phyloP scores from a whole-genome alignment of 2,888 invertebrate genomes.

The Pyrochroa serraticornis region DNA sequence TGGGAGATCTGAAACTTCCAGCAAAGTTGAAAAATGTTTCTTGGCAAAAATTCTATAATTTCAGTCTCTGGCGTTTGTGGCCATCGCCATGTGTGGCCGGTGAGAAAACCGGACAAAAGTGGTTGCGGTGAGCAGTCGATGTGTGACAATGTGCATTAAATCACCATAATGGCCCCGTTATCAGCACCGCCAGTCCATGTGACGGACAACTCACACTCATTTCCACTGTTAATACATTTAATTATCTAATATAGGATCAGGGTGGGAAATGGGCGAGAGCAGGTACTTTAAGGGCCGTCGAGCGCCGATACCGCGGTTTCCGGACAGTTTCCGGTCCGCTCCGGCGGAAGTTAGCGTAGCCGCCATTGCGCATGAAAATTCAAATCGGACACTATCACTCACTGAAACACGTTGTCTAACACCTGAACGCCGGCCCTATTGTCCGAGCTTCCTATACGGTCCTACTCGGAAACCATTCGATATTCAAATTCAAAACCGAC shows the following conservation, averaged over 20 bases:
- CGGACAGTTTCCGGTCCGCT: constrained; percentile 43
- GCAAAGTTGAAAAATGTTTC: no score
- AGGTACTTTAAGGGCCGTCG: constrained; percentile 34
- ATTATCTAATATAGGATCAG: constrained; percentile 35
- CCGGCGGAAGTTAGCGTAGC: constrained; percentile 40
- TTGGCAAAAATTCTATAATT: no score
- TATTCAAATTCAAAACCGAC: constrained; percentile 31
- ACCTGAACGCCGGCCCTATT: constrained; percentile 30
- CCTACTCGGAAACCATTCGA: constrained; percentile 32
- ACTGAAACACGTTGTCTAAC: constrained; percentile 28
- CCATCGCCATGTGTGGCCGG: constrained; percentile 3
- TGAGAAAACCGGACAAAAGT: constrained; percentile 1
- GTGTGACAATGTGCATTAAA: constrained; percentile 30
- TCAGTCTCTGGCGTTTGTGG: no score
- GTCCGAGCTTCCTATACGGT: constrained; percentile 29
- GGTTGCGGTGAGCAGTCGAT: constrained; percentile 15
- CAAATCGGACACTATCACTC: constrained; percentile 41
- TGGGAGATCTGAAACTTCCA: no score
- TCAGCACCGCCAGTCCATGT: constrained; percentile 33
- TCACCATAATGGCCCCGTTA: constrained; percentile 31
- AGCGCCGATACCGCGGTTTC: constrained; percentile 43
- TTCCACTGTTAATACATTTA: constrained; percentile 36
- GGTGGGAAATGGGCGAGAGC: constrained; percentile 28
- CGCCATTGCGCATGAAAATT: constrained; percentile 44
- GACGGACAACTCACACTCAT: constrained; percentile 32